These are phyloP conservation scores for Vombatus ursinus DNA, from an alignment of 2,113 vertebrate species.

Conservation along the genomic window DNA sequence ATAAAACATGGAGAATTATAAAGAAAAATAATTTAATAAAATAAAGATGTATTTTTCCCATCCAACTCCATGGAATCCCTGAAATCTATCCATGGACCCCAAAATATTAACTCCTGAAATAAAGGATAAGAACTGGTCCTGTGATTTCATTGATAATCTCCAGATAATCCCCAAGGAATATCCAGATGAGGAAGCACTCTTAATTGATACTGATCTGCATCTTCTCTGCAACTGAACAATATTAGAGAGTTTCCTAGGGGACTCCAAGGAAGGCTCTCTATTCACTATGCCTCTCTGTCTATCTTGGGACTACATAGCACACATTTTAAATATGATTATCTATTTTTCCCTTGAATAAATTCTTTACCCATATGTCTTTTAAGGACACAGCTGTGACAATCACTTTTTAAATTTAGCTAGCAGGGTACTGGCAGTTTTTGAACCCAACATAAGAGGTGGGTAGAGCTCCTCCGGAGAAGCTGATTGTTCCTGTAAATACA, in stretches of 20 bases:
- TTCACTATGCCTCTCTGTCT: background rate
- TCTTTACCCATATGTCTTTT: background rate
- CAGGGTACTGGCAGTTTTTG: background rate
- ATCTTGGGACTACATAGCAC: constrained; percentile 12
- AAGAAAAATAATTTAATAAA: background rate
- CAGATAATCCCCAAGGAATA: background rate
- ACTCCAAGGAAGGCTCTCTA: background rate
- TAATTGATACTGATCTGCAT: background rate
- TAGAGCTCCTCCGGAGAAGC: background rate
- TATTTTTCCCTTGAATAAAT: constrained; percentile 23
- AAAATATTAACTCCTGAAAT: background rate
- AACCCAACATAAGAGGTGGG: background rate
- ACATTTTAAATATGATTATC: constrained; percentile 20
- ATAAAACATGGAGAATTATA: background rate
- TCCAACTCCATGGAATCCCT: background rate
- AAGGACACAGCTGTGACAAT: constrained; percentile 34
- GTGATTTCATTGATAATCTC: background rate
- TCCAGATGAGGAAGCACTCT: background rate
- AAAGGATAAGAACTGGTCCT: background rate
- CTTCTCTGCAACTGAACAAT: background rate
- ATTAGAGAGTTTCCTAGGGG: background rate
- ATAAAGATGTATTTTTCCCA: background rate
- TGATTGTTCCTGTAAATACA: background rate
- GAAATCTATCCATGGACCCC: background rate
- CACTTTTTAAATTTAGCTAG: background rate